These are phyloP conservation scores for Listronotus bonariensis DNA, from an alignment of 1,140 invertebrate species.

Conservation along the genomic window DNA sequence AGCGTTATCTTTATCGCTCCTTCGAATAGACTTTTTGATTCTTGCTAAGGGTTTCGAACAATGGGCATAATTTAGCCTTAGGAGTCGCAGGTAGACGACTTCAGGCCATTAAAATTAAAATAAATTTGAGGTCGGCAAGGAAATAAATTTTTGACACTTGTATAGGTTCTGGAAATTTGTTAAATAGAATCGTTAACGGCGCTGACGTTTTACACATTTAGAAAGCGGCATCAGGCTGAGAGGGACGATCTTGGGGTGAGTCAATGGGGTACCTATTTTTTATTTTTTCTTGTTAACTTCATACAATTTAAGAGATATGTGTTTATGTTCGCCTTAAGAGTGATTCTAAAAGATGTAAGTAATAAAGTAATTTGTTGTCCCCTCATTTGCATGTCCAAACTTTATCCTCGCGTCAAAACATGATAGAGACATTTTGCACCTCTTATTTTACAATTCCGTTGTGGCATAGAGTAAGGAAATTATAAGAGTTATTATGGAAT, in stretches of 20 bases:
- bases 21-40: neutral
- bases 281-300: neutral
- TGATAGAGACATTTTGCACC: too few species aligned
- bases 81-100: slow-evolving; percentile 6
- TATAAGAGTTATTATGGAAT: too few species aligned
- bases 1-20: neutral
- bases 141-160: slow-evolving; percentile 34
- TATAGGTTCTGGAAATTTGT: slow-evolving; percentile 29
- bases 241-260: slow-evolving; percentile 1
- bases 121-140: slow-evolving; percentile 23
- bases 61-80: slow-evolving; percentile 4
- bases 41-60: slow-evolving; percentile 12
- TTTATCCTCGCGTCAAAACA: too few species aligned
- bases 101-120: slow-evolving; percentile 21
- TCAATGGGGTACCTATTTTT: neutral
- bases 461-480: too few species aligned
- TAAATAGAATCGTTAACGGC: slow-evolving; percentile 34
- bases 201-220: slow-evolving; percentile 19
- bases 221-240: slow-evolving; percentile 12
- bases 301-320: neutral
- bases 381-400: too few species aligned
- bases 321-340: too few species aligned
- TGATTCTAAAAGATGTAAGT: too few species aligned
- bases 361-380: too few species aligned
- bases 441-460: too few species aligned